Conservation (phyloP, 2,888 invertebrate genomes). For the Idaea aversata region DNA sequence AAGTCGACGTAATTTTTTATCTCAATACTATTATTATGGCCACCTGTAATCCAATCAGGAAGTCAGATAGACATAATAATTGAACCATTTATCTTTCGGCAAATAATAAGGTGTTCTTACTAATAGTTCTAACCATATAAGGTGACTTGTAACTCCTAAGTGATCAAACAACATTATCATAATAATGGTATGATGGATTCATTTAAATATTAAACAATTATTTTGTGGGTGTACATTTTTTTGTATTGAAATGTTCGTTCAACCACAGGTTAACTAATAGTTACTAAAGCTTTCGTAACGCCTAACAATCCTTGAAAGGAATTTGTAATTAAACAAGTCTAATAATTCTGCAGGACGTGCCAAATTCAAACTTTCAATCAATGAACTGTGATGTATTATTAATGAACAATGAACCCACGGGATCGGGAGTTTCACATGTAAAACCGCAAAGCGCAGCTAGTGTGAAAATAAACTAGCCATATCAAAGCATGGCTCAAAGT, state of each 20-base stretch:
- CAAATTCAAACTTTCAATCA: no score
- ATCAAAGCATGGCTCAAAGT: no score
- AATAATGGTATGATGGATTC: conserved; percentile 38
- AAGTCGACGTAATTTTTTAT: no score
- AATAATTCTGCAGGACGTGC: no score
- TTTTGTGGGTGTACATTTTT: neutral
- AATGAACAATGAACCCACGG: no score
- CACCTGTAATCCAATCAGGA: conserved; percentile 1
- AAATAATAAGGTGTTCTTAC: conserved; percentile 48
- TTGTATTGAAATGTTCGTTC: neutral
- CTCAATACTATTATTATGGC: neutral
- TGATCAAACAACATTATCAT: conserved; percentile 56
- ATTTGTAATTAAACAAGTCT: no score
- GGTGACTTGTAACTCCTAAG: conserved; percentile 41
- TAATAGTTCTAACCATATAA: conserved; percentile 45
- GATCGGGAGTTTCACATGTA: no score
- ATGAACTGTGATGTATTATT: no score
- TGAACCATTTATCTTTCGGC: conserved; percentile 44
- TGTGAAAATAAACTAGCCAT: no score
- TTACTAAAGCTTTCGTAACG: no score
- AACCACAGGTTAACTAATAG: neutral
- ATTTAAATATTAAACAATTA: neutral
- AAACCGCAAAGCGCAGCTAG: no score
- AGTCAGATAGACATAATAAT: conserved; percentile 21
- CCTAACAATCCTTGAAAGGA: no score